These are phyloP conservation scores for Cephonodes hylas DNA, from an alignment of 2,888 invertebrate species.

Conservation along the genomic window DNA sequence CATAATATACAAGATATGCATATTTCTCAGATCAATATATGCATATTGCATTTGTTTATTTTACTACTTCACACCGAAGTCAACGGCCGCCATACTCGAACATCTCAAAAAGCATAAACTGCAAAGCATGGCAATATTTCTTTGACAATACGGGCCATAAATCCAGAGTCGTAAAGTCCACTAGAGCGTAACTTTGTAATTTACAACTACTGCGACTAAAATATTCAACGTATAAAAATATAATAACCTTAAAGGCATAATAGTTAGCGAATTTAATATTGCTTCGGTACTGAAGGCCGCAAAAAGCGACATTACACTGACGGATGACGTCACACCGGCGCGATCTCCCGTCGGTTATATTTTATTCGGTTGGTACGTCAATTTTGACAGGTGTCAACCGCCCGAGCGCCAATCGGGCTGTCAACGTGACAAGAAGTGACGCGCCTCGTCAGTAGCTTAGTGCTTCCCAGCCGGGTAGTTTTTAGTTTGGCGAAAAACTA, in stretches of 20 bases:
- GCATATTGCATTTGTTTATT: no score
- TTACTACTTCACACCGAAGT: no score
- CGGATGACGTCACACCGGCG: slow-evolving; percentile 48
- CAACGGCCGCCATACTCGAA: background rate
- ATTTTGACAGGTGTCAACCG: slow-evolving; percentile 46
- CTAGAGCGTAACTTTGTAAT: background rate
- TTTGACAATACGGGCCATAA: background rate
- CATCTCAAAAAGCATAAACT: background rate
- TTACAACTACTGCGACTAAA: background rate
- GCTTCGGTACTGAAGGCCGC: slow-evolving; percentile 29
- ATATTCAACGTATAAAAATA: background rate
- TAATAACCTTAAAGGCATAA: background rate
- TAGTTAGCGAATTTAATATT: slow-evolving; percentile 43
- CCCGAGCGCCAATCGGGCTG: slow-evolving; percentile 19
- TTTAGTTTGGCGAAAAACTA: background rate
- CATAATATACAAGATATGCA: no score
- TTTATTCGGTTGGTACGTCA: slow-evolving; percentile 51
- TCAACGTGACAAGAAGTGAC: slow-evolving; percentile 5
- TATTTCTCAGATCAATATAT: no score
- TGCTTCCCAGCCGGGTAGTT: background rate
- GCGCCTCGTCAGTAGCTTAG: slow-evolving; percentile 8
- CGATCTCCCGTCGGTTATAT: slow-evolving; percentile 38
- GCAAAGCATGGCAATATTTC: background rate
- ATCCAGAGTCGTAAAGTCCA: background rate
- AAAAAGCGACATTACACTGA: slow-evolving; percentile 49